Base-by-base conservation (phyloP, 1,140 invertebrate genomes). In the Pissodes strobi region DNA sequence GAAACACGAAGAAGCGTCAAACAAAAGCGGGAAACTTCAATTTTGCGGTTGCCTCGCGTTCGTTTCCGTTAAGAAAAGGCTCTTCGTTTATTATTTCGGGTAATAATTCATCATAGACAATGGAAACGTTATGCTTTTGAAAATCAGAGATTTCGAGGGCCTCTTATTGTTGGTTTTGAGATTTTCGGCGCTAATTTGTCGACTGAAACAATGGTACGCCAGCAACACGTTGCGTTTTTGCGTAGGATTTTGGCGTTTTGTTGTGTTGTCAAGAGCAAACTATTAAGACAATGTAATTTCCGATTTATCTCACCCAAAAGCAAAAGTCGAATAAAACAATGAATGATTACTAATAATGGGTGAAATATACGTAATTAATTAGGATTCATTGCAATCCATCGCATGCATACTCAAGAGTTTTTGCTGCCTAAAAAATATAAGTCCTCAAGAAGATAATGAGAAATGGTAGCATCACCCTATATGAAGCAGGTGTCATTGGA, bases 51-150 rank as follows among this genome's bases (percentile, higher is more conserved):
- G 19, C 45, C 2, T 13, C 22, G 18, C 10, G 10, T 17, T 48
- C 17, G 17, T 22, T 51, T 51, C 21, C 23, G 23, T 22, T 18
- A 39, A 55, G 37, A 55, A 39, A 55, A 19, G 51, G 30, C 22
- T 10, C 51, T 55, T 55, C 51, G 51, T 55, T 37, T 55, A 55
- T 55, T 55, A 55, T 55, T 55, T 55, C 34, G 27, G 51, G 51
- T 23, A 55, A 55, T 55, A 55, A 55, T 55, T 55, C 30, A 55
- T 55, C 27, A 55, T 55, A 55, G 51, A 55, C 51, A 55, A 55
- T 55, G 51, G 30, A 55, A 55, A 38, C 51, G 51, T 55, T 55
- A 55, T 39, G 51, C 51, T 55, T 55, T 37, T 39, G 10, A 19
- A 21, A 55, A 55, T 55, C 34, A 22, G 27, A 52, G 18, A 18